Conservation (phyloP, 2,888 invertebrate genomes). For the Apocheima hispidaria region DNA sequence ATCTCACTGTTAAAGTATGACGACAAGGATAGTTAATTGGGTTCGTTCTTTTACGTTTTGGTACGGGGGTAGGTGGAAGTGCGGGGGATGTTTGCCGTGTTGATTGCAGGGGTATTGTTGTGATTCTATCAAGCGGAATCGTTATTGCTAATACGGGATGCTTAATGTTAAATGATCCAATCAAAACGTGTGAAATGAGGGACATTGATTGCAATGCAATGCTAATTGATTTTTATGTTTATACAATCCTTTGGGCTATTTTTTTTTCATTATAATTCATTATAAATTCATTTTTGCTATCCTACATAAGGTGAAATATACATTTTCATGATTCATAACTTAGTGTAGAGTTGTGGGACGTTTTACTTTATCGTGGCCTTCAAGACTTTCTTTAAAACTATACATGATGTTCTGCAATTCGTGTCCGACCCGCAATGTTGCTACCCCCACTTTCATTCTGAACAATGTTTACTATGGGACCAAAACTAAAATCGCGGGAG, state of each 20-base stretch:
- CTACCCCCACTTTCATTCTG: neutral
- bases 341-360: no score
- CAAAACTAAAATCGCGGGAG: no score
- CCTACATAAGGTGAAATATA: neutral
- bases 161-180: neutral
- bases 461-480: no score
- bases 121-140: neutral
- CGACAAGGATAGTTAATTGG: conserved; percentile 52
- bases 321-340: neutral
- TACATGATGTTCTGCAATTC: no score
- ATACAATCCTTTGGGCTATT: neutral
- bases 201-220: no score
- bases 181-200: neutral
- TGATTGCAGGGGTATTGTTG: neutral
- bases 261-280: no score
- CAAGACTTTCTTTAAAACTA: no score
- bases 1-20: conserved; percentile 73
- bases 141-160: neutral
- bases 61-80: conserved; percentile 37
- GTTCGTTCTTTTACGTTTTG: conserved; percentile 61
- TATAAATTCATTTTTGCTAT: no score
- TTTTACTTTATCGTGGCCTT: no score
- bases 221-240: neutral
- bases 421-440: no score
- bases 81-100: conserved; percentile 19